Conservation (phyloP, 2,113 vertebrate species). For the Carassius auratus region DNA sequence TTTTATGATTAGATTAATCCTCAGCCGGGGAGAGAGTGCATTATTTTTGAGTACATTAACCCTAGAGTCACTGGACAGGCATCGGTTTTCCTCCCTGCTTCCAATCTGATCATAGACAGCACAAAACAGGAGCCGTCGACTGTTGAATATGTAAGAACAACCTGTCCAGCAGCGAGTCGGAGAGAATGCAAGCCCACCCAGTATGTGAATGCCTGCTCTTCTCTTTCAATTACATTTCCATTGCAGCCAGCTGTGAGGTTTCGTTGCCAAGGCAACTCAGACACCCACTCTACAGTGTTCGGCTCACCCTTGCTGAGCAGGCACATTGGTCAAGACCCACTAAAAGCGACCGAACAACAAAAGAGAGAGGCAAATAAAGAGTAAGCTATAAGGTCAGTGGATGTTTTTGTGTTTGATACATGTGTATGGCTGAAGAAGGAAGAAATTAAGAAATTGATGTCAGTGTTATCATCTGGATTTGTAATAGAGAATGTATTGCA, state of each 20-base stretch:
- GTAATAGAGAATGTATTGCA: background rate
- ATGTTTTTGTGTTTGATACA: conserved; percentile 4
- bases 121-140: background rate
- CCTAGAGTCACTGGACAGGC: conserved; percentile 34
- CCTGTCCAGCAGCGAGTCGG: conserved; percentile 23
- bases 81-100: background rate
- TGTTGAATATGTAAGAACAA: conserved; percentile 12
- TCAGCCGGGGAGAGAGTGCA: conserved; percentile 7
- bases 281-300: conserved; percentile 50
- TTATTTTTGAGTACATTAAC: conserved; percentile 21
- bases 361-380: background rate
- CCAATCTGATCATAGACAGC: background rate
- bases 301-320: conserved; percentile 49
- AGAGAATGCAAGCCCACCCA: conserved; percentile 28
- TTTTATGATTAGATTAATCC: conserved; percentile 58
- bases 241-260: conserved; percentile 53
- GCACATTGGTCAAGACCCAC: conserved; percentile 48
- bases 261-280: conserved; percentile 53
- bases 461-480: background rate
- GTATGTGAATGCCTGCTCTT: conserved; percentile 44
- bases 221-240: conserved; percentile 52
- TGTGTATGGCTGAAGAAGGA: conserved; percentile 11
- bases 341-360: conserved; percentile 18
- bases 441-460: background rate
- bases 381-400: conserved; percentile 36